A percentile compares a stretch with the other conserved stretches of the same genome.
Conservation (phyloP, 2,113 vertebrate genomes). For the Cyanistes caeruleus region DNA sequence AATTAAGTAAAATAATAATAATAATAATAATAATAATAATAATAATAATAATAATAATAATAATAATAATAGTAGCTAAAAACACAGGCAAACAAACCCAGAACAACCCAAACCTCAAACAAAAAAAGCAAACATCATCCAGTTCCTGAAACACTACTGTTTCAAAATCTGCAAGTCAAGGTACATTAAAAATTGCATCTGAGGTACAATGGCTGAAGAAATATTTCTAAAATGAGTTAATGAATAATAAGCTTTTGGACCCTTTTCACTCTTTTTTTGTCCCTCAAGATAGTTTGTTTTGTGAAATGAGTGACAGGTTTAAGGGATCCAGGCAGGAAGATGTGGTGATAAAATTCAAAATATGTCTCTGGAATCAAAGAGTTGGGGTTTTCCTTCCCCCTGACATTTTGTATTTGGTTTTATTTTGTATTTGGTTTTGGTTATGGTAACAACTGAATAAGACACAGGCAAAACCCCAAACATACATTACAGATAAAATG, state of each 20-base stretch:
- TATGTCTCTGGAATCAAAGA: no score
- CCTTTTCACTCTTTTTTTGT: neutral
- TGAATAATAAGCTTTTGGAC: neutral
- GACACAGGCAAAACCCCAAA: neutral
- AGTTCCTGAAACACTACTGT: neutral
- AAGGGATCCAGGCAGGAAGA: neutral
- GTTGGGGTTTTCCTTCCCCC: accelerated
- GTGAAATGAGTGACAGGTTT: neutral
- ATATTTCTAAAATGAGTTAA: neutral
- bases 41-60: no score
- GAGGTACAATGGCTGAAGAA: neutral
- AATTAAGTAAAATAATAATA: neutral
- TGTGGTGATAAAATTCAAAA: neutral
- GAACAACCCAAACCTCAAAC: neutral
- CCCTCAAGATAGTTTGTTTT: neutral
- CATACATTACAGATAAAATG: neutral
- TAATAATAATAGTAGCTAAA: neutral
- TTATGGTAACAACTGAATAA: neutral
- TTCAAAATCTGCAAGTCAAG: neutral
- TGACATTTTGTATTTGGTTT: neutral
- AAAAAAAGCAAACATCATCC: accelerated
- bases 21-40: no score
- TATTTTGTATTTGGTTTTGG: neutral
- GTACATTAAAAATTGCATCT: neutral
- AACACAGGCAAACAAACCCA: accelerated